phyloP scores from a whole-genome alignment of 2,797 vertebrate genomes.

The Syncerus caffer region DNA sequence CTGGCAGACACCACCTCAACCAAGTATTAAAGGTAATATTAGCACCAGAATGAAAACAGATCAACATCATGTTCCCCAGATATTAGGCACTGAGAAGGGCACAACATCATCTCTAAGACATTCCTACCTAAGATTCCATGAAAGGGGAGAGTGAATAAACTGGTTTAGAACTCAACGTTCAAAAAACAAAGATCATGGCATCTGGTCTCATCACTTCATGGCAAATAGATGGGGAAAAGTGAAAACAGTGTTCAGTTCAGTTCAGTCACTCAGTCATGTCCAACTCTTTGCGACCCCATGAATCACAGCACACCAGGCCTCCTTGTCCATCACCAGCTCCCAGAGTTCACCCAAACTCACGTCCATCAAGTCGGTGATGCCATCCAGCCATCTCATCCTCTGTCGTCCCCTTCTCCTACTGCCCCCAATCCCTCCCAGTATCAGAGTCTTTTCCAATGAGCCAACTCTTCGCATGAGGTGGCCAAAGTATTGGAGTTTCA shows the following conservation, averaged over 20 bases:
- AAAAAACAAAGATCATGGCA: background rate
- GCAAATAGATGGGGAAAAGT: background rate
- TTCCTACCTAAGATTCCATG: background rate
- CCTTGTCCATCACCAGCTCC: too few species aligned
- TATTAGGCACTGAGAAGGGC: background rate
- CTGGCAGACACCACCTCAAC: background rate
- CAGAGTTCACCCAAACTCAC: too few species aligned
- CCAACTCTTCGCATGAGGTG: too few species aligned
- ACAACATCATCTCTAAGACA: background rate
- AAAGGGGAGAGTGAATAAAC: background rate
- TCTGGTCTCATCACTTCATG: background rate
- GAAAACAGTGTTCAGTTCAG: background rate
- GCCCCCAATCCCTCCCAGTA: too few species aligned
- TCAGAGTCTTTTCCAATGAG: too few species aligned
- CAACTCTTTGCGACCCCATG: too few species aligned
- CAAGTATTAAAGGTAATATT: background rate
- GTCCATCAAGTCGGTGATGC: too few species aligned
- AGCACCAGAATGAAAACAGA: background rate
- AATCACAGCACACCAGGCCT: too few species aligned
- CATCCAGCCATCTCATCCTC: too few species aligned
- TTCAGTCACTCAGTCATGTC: too few species aligned
- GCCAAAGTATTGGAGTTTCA: too few species aligned
- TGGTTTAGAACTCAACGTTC: background rate
- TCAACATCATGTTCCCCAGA: rapidly evolving
- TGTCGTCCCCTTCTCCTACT: too few species aligned